phyloP scores from a whole-genome alignment of 1,140 invertebrate genomes.

The Brachionus paranguensis region DNA sequence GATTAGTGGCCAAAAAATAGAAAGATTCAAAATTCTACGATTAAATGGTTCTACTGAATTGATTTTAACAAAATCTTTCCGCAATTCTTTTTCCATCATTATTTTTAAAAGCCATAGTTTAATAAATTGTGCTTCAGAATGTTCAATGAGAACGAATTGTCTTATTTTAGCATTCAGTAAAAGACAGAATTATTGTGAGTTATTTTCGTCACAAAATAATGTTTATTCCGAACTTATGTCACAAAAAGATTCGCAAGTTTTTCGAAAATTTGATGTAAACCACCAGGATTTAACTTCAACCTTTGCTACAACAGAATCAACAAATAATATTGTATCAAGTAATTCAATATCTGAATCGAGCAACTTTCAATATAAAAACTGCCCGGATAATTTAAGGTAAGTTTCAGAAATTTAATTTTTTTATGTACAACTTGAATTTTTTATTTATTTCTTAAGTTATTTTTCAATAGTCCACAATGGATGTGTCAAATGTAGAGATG shows the following conservation, averaged over 20 bases:
- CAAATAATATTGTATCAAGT: not conserved
- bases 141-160: not conserved
- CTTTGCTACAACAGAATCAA: not conserved
- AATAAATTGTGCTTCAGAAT: not conserved
- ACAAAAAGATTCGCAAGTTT: not conserved
- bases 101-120: not conserved
- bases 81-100: not conserved
- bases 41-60: not conserved
- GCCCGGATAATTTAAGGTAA: too few species aligned
- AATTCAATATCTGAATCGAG: too few species aligned
- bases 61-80: not conserved
- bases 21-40: not conserved
- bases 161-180: not conserved
- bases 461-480: not conserved
- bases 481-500: not conserved
- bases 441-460: not conserved
- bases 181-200: not conserved
- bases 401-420: too few species aligned
- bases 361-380: too few species aligned
- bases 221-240: not conserved
- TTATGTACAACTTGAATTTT: too few species aligned
- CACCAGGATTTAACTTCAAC: not conserved
- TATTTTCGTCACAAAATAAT: not conserved
- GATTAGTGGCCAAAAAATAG: not conserved
- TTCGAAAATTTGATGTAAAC: not conserved